These are phyloP conservation scores for Nycteola revayana DNA, from an alignment of 2,888 invertebrate species.

Conservation along the genomic window DNA sequence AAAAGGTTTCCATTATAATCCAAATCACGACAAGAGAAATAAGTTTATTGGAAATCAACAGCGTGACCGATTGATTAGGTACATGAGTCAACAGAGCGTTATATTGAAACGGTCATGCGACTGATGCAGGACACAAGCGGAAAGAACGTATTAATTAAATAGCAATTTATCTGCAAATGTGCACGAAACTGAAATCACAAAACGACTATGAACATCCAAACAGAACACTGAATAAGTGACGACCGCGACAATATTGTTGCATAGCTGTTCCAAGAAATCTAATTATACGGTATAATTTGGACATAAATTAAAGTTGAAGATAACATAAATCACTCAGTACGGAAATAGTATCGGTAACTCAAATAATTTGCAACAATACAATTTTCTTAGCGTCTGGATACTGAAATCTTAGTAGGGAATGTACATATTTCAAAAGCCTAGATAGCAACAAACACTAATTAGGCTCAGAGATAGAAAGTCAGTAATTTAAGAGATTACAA, in stretches of 20 bases:
- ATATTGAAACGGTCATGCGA: constrained; percentile 49
- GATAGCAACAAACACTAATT: constrained; percentile 19
- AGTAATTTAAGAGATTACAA: constrained; percentile 18
- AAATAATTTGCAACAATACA: constrained; percentile 17
- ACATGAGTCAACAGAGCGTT: constrained; percentile 46
- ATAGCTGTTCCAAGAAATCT: constrained; percentile 31
- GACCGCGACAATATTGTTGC: too few relatives aligned
- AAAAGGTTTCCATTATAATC: constrained; percentile 42
- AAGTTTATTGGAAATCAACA: constrained; percentile 46
- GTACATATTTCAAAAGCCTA: constrained; percentile 22
- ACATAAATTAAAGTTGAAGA: constrained; percentile 42
- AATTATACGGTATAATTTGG: constrained; percentile 41
- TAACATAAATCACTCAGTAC: constrained; percentile 44
- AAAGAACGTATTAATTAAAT: too few relatives aligned
- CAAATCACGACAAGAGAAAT: constrained; percentile 45
- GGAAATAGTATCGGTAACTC: constrained; percentile 26
- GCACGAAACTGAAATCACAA: constrained; percentile 36
- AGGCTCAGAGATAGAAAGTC: constrained; percentile 3
- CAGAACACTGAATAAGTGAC: constrained; percentile 11
- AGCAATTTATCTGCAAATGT: constrained; percentile 29
- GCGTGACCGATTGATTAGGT: constrained; percentile 58
- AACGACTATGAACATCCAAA: constrained; percentile 22
- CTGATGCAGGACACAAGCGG: constrained; percentile 7
- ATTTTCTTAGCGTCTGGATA: constrained; percentile 18
- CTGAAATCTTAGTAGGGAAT: constrained; percentile 14